Percentiles rank a stretch among this genome's conserved stretches.
These are phyloP conservation scores for Spheniscus humboldti DNA, from an alignment of 2,797 vertebrate species.

Conservation along the genomic window DNA sequence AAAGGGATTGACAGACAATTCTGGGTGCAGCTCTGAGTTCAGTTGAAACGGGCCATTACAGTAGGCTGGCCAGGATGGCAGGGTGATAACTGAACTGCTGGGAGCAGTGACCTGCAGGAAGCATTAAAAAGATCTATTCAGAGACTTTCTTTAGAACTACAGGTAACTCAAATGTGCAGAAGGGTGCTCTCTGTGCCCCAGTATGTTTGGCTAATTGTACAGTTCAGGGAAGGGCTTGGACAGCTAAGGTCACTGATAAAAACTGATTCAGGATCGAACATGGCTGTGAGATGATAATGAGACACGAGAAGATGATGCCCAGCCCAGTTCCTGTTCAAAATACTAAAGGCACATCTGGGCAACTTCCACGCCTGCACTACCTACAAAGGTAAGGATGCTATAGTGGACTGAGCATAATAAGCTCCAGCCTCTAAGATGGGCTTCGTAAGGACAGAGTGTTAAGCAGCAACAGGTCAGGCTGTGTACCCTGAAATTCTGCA, in stretches of 20 bases:
- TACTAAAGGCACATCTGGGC: not conserved
- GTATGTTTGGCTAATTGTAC: not conserved
- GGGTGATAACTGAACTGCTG: not conserved
- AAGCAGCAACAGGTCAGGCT: not conserved
- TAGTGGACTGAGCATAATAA: not conserved
- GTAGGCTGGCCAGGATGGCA: not conserved
- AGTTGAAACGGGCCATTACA: not conserved
- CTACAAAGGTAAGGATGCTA: not conserved
- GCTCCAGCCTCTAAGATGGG: not conserved
- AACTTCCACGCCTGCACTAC: not conserved
- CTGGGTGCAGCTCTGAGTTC: not conserved
- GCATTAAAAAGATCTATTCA: not conserved
- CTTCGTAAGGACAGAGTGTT: not conserved
- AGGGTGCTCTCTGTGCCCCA: not conserved
- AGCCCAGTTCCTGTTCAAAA: not conserved
- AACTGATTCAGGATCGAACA: not conserved
- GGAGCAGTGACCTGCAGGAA: not conserved
- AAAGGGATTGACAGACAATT: not conserved
- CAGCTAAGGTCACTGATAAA: not conserved
- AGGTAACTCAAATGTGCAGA: not conserved
- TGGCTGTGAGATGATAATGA: not conserved
- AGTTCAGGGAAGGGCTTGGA: not conserved
- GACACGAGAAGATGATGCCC: not conserved
- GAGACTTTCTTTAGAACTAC: not conserved
- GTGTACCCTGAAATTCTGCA: not conserved